These are phyloP conservation scores for Drosophila eohydei DNA, from an alignment of 2,888 invertebrate genomes.

Conservation along the genomic window DNA sequence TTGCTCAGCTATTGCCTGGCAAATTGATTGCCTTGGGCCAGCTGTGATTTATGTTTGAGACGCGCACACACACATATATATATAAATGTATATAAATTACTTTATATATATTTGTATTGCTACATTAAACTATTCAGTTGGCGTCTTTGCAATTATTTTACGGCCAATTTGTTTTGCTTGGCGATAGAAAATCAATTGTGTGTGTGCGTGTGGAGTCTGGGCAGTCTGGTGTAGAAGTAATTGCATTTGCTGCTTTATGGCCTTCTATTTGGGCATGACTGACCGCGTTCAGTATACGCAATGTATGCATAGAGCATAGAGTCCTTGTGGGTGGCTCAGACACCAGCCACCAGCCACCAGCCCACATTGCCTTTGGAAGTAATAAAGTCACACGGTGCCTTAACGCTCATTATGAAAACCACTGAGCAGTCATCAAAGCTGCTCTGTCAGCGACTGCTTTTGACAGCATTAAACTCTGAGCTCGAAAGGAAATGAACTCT, in stretches of 20 bases:
- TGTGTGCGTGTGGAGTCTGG: conserved; percentile 14
- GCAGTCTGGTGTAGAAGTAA: conserved; percentile 53
- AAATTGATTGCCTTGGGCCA: conserved; percentile 36
- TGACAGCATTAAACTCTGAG: conserved; percentile 1
- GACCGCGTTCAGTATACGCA: conserved; percentile 32
- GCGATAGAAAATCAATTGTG: conserved; percentile 75
- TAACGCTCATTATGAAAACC: conserved; percentile 41
- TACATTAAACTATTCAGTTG: conserved; percentile 49
- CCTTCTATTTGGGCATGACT: conserved; percentile 9
- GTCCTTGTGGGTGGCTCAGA: neutral
- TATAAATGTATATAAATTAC: conserved; percentile 2
- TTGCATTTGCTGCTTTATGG: conserved; percentile 56
- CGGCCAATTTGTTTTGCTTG: conserved; percentile 71
- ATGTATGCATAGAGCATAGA: conserved; percentile 1
- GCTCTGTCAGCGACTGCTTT: conserved; percentile 8
- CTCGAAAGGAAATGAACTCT: conserved; percentile 28
- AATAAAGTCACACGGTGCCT: conserved; percentile 16
- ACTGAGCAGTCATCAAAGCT: conserved; percentile 35
- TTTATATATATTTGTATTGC: conserved; percentile 19
- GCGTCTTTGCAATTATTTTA: conserved; percentile 76
- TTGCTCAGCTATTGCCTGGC: neutral
- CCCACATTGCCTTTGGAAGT: neutral
- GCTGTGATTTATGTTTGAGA: conserved; percentile 58
- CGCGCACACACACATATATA: neutral
- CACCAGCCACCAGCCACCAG: neutral